phyloP scores from a whole-genome alignment of 2,797 vertebrate genomes.

The Perodicticus potto region DNA sequence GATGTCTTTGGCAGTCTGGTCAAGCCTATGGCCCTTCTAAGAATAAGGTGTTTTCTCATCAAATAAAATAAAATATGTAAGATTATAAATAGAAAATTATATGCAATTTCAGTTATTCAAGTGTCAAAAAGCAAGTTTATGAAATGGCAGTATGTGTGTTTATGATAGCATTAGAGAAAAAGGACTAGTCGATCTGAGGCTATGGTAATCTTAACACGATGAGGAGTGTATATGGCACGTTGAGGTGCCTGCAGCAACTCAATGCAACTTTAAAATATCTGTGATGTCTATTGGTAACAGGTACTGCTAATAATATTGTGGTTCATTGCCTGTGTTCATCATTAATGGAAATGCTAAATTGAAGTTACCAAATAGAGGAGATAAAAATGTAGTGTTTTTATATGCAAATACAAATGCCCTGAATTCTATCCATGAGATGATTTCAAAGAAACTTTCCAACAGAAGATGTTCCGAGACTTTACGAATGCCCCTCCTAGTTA shows the following conservation, averaged over 20 bases:
- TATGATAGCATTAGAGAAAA: neutral
- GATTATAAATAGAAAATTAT: constrained; percentile 20
- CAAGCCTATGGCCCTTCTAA: neutral
- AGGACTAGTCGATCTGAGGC: neutral
- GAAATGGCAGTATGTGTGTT: neutral
- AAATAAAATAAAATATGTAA: neutral
- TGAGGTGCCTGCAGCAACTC: neutral
- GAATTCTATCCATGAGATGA: constrained; percentile 5
- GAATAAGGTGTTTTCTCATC: constrained; percentile 10
- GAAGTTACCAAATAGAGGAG: neutral
- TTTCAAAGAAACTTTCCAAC: neutral
- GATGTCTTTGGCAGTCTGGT: neutral
- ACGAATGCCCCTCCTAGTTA: neutral
- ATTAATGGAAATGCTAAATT: constrained; percentile 35
- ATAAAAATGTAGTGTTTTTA: neutral
- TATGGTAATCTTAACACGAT: neutral
- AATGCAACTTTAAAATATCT: neutral
- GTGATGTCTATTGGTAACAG: neutral
- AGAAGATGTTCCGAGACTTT: neutral
- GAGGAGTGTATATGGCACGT: neutral
- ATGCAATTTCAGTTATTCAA: constrained; percentile 27
- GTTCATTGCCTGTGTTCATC: neutral
- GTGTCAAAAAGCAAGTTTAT: neutral
- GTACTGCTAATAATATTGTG: neutral
- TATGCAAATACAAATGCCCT: neutral